phyloP scores from a whole-genome alignment of 64 coral and sea anemone species.

The Actinia equina region DNA sequence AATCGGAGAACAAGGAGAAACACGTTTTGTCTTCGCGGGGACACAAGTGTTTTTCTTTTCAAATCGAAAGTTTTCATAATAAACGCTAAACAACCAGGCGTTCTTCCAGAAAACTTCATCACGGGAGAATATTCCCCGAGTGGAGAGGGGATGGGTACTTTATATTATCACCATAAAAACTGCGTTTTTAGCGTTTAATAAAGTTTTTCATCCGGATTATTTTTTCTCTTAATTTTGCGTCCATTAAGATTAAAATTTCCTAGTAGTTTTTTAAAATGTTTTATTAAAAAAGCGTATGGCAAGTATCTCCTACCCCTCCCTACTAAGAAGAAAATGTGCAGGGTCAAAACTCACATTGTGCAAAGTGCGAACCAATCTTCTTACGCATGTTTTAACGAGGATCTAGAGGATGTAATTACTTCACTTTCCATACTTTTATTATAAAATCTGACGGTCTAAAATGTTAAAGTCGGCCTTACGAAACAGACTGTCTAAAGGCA shows the following conservation, averaged over 20 bases:
- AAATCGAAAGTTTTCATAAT: conserved; percentile 12
- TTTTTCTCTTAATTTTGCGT: not conserved
- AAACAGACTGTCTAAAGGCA: not conserved
- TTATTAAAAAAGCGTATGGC: too few species aligned
- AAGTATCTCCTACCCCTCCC: not conserved
- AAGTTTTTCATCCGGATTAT: not conserved
- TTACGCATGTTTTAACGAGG: not conserved
- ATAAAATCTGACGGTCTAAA: not conserved
- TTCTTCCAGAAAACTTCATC: not conserved
- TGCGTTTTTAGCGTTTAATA: not conserved
- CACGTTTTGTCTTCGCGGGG: not conserved
- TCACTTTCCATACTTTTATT: not conserved
- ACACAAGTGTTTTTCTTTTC: not conserved
- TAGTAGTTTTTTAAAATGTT: too few species aligned
- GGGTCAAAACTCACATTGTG: not conserved
- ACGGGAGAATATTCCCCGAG: not conserved
- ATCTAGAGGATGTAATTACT: not conserved
- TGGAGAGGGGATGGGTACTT: not conserved
- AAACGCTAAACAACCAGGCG: conserved; percentile 4
- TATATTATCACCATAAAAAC: not conserved
- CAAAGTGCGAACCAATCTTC: too few species aligned
- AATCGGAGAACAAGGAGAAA: not conserved
- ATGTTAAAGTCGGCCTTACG: not conserved
- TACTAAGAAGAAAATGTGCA: not conserved
- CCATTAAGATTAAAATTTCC: not conserved